Conservation (phyloP, 2,888 invertebrate species). For the Apotomis turbidana region DNA sequence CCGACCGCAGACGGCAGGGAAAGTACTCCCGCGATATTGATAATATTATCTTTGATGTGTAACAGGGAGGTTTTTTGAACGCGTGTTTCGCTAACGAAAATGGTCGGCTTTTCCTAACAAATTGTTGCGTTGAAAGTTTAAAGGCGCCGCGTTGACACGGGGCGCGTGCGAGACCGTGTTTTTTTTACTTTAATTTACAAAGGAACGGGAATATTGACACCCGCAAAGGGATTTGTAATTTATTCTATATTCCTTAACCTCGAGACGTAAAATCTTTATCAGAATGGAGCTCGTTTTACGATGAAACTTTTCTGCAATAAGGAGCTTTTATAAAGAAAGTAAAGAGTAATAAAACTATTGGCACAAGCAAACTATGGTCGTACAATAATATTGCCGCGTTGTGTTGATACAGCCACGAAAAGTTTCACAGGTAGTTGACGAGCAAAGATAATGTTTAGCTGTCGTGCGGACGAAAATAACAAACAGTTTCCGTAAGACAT, state of each 20-base stretch:
- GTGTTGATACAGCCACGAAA: slow-evolving; percentile 19
- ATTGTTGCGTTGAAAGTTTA: slow-evolving; percentile 24
- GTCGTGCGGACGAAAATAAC: slow-evolving; percentile 23
- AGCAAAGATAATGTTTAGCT: slow-evolving; percentile 27
- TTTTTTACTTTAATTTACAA: slow-evolving; percentile 14
- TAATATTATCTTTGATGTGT: slow-evolving; percentile 40
- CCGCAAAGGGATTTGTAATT: not conserved
- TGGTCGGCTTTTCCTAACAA: slow-evolving; percentile 26
- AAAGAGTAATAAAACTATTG: slow-evolving; percentile 12
- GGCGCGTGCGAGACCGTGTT: slow-evolving; percentile 3
- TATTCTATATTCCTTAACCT: not conserved
- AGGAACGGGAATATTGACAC: slow-evolving; percentile 4
- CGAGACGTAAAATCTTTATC: not conserved
- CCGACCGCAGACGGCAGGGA: slow-evolving; percentile 66
- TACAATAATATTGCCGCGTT: slow-evolving; percentile 3
- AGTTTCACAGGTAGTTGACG: slow-evolving; percentile 25
- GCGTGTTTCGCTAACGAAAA: slow-evolving; percentile 32
- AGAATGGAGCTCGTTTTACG: not conserved
- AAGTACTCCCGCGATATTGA: slow-evolving; percentile 54
- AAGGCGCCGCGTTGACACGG: slow-evolving; percentile 18
- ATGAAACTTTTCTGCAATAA: not conserved
- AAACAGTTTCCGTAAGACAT: slow-evolving; percentile 18
- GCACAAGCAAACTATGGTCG: not conserved
- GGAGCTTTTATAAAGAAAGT: not conserved
- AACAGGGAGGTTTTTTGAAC: slow-evolving; percentile 32